Evolutionary conservation across 2,888 invertebrate species (phyloP), one percentile per base, ranked within the genome.

Genomic region (Biston stratarius): DNA sequence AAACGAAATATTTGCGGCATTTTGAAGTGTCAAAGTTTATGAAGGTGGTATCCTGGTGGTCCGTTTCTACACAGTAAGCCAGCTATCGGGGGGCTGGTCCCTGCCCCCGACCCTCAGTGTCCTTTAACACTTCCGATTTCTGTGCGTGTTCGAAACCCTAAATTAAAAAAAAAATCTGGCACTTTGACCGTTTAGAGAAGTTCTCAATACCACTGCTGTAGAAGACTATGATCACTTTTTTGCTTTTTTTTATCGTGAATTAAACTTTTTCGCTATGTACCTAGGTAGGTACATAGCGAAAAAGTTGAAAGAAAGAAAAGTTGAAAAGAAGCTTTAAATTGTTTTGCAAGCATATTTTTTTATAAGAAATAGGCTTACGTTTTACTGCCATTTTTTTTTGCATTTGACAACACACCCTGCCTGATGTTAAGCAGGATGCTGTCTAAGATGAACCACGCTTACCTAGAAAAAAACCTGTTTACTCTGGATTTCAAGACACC

Each of bases 151-250:
- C 91, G 80, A 82, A 83, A 65, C 78, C 78, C 75, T 77, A 83
- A 79, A 76, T 75, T 66, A 53, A 70, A 78, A 83, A 92, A 91
- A 90, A 91, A 85, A 77, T 72, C 81, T 85, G 87, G 86, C 83
- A 77, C 79, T 83, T 89, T 90, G 88, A 89, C 91, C 87, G 84
- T 90, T 86, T 91, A 90, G 92, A 92, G 91, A 85, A 80, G 61
- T 69, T 88, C 92, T 92, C 92, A 89, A 86, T 86, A 80, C 89
- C 86, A 90, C 92, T 91, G 90, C 69, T 79, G 91, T 91, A 92
- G 92, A 87, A 84, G 33, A 45, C 69, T 69, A 78, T 67, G 91
- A 89, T 83, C 86, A 85, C 86, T 72, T 82, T 88, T 89, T 88
- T 65, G 34, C 14, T 11, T 42, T 49, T 33, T 55, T 42, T 5